phyloP scores from a whole-genome alignment of 1,140 invertebrate species.

The Pachyrhynchus sulphureomaculatus region DNA sequence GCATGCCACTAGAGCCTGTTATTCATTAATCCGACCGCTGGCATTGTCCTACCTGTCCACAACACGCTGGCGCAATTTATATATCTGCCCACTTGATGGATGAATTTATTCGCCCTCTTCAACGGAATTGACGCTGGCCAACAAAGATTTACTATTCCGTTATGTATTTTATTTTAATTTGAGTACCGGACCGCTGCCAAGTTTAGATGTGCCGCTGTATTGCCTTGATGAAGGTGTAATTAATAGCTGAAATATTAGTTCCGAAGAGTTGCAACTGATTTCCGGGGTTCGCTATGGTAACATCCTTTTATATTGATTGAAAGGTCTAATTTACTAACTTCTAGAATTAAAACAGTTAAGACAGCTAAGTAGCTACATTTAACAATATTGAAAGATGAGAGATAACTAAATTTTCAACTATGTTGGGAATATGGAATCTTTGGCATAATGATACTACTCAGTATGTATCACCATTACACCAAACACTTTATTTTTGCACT shows the following conservation, averaged over 20 bases:
- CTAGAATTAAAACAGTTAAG: no score
- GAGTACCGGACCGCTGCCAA: conserved; percentile 5
- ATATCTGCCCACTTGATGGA: conserved; percentile 44
- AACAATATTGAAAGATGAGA: no score
- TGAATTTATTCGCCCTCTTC: conserved; percentile 46
- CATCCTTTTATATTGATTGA: no score
- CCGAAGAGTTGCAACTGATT: no score
- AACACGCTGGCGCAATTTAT: conserved; percentile 42
- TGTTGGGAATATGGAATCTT: no score
- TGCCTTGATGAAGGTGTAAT: conserved; percentile 19
- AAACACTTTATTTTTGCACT: no score
- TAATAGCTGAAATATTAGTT: conserved; percentile 5
- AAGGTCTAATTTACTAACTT: no score
- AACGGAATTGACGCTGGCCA: conserved; percentile 38
- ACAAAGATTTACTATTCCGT: conserved; percentile 33
- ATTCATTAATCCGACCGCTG: conserved; percentile 40
- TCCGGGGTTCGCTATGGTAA: no score
- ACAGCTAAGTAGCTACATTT: no score
- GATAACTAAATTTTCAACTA: no score
- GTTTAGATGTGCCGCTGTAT: not conserved
- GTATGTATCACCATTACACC: no score
- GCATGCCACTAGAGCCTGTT: conserved; percentile 31
- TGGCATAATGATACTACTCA: no score
- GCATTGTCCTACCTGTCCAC: conserved; percentile 45
- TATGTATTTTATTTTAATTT: conserved; percentile 35